A percentile compares a stretch with the other conserved stretches of the same genome.
phyloP scores from a whole-genome alignment of 2,113 vertebrate genomes.

The Ictidomys tridecemlineatus region DNA sequence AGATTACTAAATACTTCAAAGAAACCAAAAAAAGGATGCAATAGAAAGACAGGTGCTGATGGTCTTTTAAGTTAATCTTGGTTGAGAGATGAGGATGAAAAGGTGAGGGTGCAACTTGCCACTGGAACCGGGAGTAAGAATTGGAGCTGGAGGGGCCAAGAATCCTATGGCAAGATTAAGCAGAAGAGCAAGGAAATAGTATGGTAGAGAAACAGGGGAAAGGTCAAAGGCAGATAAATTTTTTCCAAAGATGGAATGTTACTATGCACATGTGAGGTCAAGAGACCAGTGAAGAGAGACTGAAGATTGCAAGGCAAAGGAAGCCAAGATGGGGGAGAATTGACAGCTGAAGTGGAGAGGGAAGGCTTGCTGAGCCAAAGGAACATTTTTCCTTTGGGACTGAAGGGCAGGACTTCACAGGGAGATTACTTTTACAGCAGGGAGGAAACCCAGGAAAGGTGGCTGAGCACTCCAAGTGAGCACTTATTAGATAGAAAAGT shows the following conservation, averaged over 20 bases:
- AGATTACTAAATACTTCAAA: not conserved
- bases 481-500: slow-evolving; percentile 45
- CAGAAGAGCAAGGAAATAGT: not conserved
- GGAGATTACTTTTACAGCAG: slow-evolving; percentile 33
- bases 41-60: not conserved
- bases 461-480: not conserved
- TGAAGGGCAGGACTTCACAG: not conserved
- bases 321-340: not conserved
- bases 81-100: not conserved
- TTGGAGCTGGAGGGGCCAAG: not conserved
- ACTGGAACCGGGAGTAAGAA: not conserved
- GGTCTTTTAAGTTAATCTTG: not conserved
- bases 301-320: not conserved
- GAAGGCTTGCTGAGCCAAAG: not conserved
- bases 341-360: not conserved
- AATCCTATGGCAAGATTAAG: not conserved
- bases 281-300: not conserved
- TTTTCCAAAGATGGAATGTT: not conserved
- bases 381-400: not conserved
- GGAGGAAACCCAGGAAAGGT: not conserved
- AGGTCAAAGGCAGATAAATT: not conserved
- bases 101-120: not conserved
- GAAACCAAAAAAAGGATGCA: not conserved
- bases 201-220: not conserved
- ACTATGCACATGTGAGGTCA: not conserved